These are phyloP conservation scores for Bellardia pandia DNA, from an alignment of 2,888 invertebrate genomes.

Conservation along the genomic window DNA sequence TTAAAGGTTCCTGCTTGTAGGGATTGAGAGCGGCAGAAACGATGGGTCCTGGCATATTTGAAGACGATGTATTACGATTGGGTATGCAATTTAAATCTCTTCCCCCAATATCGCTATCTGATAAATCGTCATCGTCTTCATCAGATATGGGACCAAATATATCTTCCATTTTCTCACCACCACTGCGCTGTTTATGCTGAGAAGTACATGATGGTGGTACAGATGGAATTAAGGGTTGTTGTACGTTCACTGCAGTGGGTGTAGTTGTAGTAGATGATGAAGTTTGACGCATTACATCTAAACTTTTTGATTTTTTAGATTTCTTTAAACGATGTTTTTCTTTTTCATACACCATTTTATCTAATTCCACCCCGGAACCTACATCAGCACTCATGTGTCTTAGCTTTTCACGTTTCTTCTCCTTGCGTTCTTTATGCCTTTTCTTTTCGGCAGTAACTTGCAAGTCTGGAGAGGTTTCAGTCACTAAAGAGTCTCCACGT, in stretches of 20 bases:
- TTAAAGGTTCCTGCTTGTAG: conserved; percentile 82
- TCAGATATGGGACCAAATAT: conserved; percentile 95
- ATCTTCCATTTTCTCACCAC: conserved; percentile 92
- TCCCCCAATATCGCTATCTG: conserved; percentile 75
- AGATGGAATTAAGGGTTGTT: conserved; percentile 44
- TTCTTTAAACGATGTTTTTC: conserved; percentile 85
- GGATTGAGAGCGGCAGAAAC: conserved; percentile 83
- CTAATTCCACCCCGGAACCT: conserved; percentile 76
- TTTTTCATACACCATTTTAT: conserved; percentile 78
- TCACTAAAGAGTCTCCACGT: conserved; percentile 78
- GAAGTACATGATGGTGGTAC: conserved; percentile 40
- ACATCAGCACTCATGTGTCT: conserved; percentile 77
- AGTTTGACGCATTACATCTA: conserved; percentile 77
- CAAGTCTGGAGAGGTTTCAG: conserved; percentile 45
- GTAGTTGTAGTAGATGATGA: conserved; percentile 40
- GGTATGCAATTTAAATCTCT: conserved; percentile 65
- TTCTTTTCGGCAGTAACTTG: conserved; percentile 78
- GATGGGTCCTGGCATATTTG: conserved; percentile 79
- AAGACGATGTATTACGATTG: conserved; percentile 64
- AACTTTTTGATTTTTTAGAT: conserved; percentile 85
- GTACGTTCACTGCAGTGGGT: conserved; percentile 1
- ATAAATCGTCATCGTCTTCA: conserved; percentile 85
- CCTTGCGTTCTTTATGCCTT: conserved; percentile 83
- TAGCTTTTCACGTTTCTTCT: conserved; percentile 83
- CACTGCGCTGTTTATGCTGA: conserved; percentile 85